These are phyloP conservation scores for Cephus pygmeus DNA, from an alignment of 2,888 invertebrate species.

Conservation along the genomic window DNA sequence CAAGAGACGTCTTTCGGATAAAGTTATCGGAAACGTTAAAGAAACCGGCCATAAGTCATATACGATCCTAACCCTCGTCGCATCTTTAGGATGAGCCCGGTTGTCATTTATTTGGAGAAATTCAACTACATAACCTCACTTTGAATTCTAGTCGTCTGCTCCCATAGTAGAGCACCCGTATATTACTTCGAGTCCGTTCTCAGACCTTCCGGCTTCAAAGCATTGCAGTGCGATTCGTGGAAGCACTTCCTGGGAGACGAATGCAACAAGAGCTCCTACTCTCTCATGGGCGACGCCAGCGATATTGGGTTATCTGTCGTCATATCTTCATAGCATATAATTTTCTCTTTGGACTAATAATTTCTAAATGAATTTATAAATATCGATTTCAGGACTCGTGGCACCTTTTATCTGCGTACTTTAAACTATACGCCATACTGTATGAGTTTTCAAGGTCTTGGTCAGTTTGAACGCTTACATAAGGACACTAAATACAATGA, in stretches of 20 bases:
- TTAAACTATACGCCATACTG: conserved; percentile 21
- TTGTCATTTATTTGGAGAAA: background rate
- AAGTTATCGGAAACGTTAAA: too few relatives aligned
- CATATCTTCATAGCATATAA: background rate
- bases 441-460: conserved; percentile 11
- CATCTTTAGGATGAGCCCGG: background rate
- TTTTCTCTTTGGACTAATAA: background rate
- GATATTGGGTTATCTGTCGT: conserved; percentile 12
- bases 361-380: background rate
- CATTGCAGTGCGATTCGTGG: conserved; percentile 23
- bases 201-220: conserved; percentile 19
- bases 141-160: conserved; percentile 22
- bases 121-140: background rate
- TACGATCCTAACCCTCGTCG: background rate
- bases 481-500: background rate
- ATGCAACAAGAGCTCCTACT: conserved; percentile 16
- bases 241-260: conserved; percentile 19
- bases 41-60: background rate
- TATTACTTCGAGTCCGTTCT: conserved; percentile 28
- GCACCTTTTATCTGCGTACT: conserved; percentile 21
- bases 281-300: conserved; percentile 32
- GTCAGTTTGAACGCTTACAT: background rate
- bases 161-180: conserved; percentile 28
- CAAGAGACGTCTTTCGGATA: too few relatives aligned
- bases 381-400: conserved; percentile 14